These are phyloP conservation scores for Hybognathus amarus DNA, from an alignment of 2,797 vertebrate species.

Conservation along the genomic window DNA sequence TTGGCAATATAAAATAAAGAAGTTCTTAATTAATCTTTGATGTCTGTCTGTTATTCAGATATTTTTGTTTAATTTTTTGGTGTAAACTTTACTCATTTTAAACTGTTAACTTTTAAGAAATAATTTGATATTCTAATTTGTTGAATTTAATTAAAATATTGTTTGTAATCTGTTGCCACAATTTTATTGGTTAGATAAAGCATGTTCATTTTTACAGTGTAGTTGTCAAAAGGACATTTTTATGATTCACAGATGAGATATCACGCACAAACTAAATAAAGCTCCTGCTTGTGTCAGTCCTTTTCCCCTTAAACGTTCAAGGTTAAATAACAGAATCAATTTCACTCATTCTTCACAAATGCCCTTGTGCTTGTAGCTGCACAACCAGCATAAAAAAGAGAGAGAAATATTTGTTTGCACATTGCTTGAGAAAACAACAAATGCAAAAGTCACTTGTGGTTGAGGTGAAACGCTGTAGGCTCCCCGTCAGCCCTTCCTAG, in stretches of 20 bases:
- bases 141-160: no score
- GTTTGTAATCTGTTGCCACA: no score
- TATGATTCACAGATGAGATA: constrained; percentile 26
- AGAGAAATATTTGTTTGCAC: constrained; percentile 65
- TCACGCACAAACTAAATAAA: neutral
- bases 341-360: constrained; percentile 36
- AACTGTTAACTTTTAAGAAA: no score
- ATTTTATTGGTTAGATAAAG: no score
- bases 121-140: no score
- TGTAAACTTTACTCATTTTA: no score
- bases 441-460: constrained; percentile 76
- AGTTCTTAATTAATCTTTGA: no score
- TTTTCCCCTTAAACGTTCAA: neutral
- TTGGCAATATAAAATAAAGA: no score
- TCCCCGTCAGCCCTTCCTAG: constrained; percentile 60
- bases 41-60: no score
- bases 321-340: constrained; percentile 35
- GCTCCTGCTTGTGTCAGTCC: neutral
- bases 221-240: constrained; percentile 36
- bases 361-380: neutral
- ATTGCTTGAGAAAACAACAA: constrained; percentile 75
- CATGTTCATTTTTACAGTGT: no score
- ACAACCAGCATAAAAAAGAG: neutral
- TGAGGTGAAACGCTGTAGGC: constrained; percentile 51
- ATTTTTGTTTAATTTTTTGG: no score